Percentiles rank a stretch among this genome's conserved stretches.
phyloP scores from a whole-genome alignment of 2,888 invertebrate species.

The Tetheella fluctuosa region DNA sequence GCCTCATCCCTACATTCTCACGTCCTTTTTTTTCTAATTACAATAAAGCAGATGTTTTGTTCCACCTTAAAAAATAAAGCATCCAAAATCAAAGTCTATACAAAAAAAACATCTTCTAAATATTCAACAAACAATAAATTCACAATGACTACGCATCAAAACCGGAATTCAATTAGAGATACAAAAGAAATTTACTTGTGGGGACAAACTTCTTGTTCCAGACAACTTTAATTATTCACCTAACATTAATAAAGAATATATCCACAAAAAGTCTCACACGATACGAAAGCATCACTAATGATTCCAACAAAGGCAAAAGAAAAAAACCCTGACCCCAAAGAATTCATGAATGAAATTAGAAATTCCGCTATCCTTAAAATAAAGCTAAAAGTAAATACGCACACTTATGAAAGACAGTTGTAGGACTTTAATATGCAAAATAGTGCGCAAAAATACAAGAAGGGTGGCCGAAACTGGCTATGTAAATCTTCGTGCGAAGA shows the following conservation, averaged over 20 bases:
- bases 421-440: conserved; percentile 77
- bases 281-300: conserved; percentile 72
- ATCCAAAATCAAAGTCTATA: conserved; percentile 58
- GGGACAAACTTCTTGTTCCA: conserved; percentile 77
- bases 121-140: conserved; percentile 74
- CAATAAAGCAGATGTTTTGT: conserved; percentile 74
- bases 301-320: conserved; percentile 66
- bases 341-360: conserved; percentile 73
- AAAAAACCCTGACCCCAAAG: conserved; percentile 76
- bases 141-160: conserved; percentile 77
- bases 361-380: conserved; percentile 75
- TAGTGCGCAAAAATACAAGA: conserved; percentile 54
- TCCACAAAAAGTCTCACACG: conserved; percentile 65
- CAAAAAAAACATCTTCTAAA: conserved; percentile 62
- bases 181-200: conserved; percentile 71
- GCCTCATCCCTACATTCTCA: conserved; percentile 72
- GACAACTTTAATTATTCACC: conserved; percentile 72
- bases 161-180: conserved; percentile 80
- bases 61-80: conserved; percentile 62
- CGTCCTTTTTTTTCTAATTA: conserved; percentile 76
- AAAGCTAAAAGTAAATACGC: conserved; percentile 77
- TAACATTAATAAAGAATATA: conserved; percentile 42
- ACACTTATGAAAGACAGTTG: conserved; percentile 60
- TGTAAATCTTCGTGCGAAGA: conserved; percentile 83
- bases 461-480: conserved; percentile 74